phyloP scores from a whole-genome alignment of 2,888 invertebrate genomes.

The Tanytarsus gracilentus region DNA sequence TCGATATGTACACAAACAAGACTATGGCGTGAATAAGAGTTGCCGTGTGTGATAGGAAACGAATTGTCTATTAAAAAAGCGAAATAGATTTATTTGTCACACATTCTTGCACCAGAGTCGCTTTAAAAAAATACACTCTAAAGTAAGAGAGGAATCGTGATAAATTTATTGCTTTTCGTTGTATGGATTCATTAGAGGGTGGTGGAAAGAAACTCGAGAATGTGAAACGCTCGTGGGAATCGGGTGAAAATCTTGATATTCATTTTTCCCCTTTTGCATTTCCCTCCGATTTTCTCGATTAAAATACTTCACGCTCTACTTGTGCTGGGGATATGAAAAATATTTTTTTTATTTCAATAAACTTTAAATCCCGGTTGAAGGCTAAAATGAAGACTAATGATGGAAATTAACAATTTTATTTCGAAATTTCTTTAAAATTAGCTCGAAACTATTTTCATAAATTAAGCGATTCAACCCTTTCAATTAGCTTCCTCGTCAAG shows the following conservation, averaged over 20 bases:
- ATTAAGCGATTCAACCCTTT: too few species aligned
- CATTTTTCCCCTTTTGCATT: conserved; percentile 3
- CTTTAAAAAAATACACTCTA: neutral
- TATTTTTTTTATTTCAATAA: too few species aligned
- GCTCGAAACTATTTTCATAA: too few species aligned
- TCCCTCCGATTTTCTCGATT: neutral
- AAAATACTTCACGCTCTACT: conserved; percentile 10
- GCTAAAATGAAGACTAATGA: too few species aligned
- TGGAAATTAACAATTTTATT: too few species aligned
- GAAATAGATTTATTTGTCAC: conserved; percentile 6
- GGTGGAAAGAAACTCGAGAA: neutral
- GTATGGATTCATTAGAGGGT: conserved; percentile 5
- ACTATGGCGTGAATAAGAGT: neutral
- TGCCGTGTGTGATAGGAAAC: neutral
- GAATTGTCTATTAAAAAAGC: neutral
- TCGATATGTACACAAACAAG: neutral
- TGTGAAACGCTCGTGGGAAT: conserved; percentile 3
- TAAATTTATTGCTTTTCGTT: conserved; percentile 15
- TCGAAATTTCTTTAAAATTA: too few species aligned
- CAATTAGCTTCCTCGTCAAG: too few species aligned
- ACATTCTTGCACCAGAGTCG: neutral
- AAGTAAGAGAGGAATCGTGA: neutral
- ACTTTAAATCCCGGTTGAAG: too few species aligned
- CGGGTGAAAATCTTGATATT: conserved; percentile 1
- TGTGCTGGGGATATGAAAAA: neutral